Evolutionary conservation across 1,140 invertebrate genomes (phyloP).

Genomic region (Orussus abietinus): DNA sequence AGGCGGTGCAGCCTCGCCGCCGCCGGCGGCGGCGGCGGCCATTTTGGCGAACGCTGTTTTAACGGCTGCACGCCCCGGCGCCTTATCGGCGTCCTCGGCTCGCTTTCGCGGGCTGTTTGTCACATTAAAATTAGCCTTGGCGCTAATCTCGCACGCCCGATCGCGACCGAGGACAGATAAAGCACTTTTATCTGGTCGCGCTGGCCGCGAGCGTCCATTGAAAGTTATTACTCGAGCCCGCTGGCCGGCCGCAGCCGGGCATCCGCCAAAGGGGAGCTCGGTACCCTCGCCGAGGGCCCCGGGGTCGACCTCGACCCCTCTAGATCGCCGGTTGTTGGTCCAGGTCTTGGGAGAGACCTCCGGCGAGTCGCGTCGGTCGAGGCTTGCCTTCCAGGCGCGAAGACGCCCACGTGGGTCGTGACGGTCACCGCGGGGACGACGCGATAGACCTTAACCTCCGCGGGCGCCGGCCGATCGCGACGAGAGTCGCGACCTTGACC

Average conservation of each 20-base stretch:
- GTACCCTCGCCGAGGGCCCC: neutral
- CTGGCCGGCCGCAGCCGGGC: conserved; percentile 5
- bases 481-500: too few species aligned
- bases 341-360: too few species aligned
- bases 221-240: neutral
- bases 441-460: conserved; percentile 20
- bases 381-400: conserved; percentile 5
- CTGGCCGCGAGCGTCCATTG: neutral
- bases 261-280: conserved; percentile 10
- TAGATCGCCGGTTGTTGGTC: conserved; percentile 17
- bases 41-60: neutral
- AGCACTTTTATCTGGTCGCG: conserved; percentile 16
- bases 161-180: conserved; percentile 21
- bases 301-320: conserved; percentile 13
- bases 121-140: conserved; percentile 35
- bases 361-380: conserved; percentile 7
- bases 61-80: conserved; percentile 6
- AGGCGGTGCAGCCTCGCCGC: too few species aligned
- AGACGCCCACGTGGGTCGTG: too few species aligned
- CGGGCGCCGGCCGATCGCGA: too few species aligned
- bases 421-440: conserved; percentile 9
- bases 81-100: neutral
- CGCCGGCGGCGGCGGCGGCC: neutral
- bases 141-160: conserved; percentile 25
- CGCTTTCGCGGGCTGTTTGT: conserved; percentile 20